phyloP scores from a whole-genome alignment of 2,888 invertebrate species.

The Drosophila differens region DNA sequence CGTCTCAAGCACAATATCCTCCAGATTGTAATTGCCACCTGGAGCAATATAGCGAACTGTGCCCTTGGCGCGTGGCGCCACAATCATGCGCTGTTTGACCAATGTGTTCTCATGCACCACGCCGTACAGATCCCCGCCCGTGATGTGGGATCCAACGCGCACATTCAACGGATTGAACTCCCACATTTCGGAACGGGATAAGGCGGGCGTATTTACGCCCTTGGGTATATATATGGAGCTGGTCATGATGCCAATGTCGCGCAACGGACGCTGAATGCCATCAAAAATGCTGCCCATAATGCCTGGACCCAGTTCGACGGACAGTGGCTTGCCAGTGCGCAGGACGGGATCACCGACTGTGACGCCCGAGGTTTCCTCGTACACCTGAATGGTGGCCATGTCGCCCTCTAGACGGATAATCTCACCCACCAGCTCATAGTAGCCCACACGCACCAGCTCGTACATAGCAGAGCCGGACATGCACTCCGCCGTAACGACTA shows the following conservation, averaged over 20 bases:
- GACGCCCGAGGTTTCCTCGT: conserved; percentile 98
- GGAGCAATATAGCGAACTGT: conserved; percentile 98
- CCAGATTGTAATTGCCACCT: conserved; percentile 96
- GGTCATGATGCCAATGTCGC: conserved; percentile 96
- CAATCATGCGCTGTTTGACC: conserved; percentile 97
- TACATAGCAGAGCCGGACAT: conserved; percentile 99
- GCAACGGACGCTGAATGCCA: conserved; percentile 99
- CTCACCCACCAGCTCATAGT: conserved; percentile 98
- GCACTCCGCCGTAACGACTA: conserved; percentile 99
- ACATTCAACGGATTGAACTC: conserved; percentile 94
- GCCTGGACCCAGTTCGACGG: conserved; percentile 99
- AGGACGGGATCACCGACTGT: conserved; percentile 99
- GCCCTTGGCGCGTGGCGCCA: conserved; percentile 98
- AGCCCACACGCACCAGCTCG: conserved; percentile 99
- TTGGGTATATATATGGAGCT: conserved; percentile 99
- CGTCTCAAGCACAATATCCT: conserved; percentile 97
- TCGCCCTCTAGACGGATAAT: conserved; percentile 99
- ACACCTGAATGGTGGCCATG: conserved; percentile 99
- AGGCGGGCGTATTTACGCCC: conserved; percentile 96
- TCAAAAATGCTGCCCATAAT: conserved; percentile 99
- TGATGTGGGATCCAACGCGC: conserved; percentile 96
- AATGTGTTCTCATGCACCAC: conserved; percentile 98
- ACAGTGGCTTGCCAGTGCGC: conserved; percentile 98
- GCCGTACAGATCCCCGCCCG: conserved; percentile 98
- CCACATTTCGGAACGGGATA: conserved; percentile 93